These are phyloP conservation scores for Dorcus parallelipipedus DNA, from an alignment of 2,888 invertebrate genomes.

Conservation along the genomic window DNA sequence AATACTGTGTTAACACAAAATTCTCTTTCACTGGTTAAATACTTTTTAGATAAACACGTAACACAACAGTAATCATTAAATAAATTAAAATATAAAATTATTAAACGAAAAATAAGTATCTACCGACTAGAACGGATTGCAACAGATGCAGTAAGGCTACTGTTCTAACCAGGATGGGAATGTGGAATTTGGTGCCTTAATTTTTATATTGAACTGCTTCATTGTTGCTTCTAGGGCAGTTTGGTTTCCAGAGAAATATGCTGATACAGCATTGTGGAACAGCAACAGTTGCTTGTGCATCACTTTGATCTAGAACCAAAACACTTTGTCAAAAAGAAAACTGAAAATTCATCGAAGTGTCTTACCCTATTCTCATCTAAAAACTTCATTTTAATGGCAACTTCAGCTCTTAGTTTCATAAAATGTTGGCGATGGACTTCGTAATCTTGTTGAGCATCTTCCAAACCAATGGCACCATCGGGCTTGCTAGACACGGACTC, in stretches of 20 bases:
- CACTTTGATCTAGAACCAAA: constrained; percentile 81
- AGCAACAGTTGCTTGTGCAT: constrained; percentile 96
- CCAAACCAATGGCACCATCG: constrained; percentile 60
- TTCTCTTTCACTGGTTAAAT: too few relatives aligned
- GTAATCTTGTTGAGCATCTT: constrained; percentile 78
- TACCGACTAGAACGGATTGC: too few relatives aligned
- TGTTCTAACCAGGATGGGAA: constrained; percentile 81
- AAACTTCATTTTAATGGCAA: constrained; percentile 92
- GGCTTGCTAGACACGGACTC: constrained; percentile 73
- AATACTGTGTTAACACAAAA: too few relatives aligned
- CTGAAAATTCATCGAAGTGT: constrained; percentile 8
- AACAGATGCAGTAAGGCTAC: constrained; percentile 41
- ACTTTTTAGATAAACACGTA: too few relatives aligned
- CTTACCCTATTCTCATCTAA: constrained; percentile 94
- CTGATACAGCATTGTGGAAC: constrained; percentile 95
- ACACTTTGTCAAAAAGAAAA: neutral
- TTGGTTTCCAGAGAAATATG: constrained; percentile 96
- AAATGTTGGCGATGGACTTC: constrained; percentile 85
- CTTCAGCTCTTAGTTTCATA: constrained; percentile 90
- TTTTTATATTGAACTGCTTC: constrained; percentile 92
- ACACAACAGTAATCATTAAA: too few relatives aligned
- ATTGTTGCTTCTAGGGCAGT: constrained; percentile 88
- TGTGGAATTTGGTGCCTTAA: constrained; percentile 73
- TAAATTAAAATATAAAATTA: too few relatives aligned
- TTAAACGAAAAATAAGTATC: too few relatives aligned